A percentile compares a stretch with the other conserved stretches of the same genome.
phyloP scores from a whole-genome alignment of 2,113 vertebrate genomes.

The Ageneiosus marmoratus region DNA sequence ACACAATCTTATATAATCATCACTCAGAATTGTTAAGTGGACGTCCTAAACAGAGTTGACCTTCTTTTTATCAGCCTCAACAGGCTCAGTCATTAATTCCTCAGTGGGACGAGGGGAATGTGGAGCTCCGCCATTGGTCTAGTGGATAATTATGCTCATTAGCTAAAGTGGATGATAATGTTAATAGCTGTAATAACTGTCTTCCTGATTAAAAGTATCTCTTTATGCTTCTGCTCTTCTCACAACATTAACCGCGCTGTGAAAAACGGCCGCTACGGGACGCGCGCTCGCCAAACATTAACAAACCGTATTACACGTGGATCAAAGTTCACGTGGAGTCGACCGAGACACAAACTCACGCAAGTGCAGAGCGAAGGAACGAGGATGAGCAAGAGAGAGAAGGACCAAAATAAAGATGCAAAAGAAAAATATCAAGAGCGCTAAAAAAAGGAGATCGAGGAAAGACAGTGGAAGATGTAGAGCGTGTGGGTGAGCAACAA shows the following conservation, averaged over 20 bases:
- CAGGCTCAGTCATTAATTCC: conserved; percentile 54
- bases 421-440: not conserved
- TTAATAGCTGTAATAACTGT: conserved; percentile 72
- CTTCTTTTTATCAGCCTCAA: conserved; percentile 50
- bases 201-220: conserved; percentile 69
- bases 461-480: not conserved
- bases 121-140: conserved; percentile 55
- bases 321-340: not conserved
- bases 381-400: not conserved
- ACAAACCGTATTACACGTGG: conserved; percentile 34
- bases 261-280: conserved; percentile 44
- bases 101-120: conserved; percentile 54
- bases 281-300: conserved; percentile 51
- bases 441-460: not conserved
- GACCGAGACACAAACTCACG: not conserved
- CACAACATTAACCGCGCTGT: conserved; percentile 62
- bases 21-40: conserved; percentile 37
- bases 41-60: conserved; percentile 25
- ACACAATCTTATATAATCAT: conserved; percentile 21
- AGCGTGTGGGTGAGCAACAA: not conserved
- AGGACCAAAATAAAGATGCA: conserved; percentile 2
- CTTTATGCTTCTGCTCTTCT: conserved; percentile 59
- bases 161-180: conserved; percentile 74
- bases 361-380: not conserved
- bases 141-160: conserved; percentile 72